Base-by-base conservation (phyloP, 2,797 vertebrate species). In the Neomorphus geoffroyi region DNA sequence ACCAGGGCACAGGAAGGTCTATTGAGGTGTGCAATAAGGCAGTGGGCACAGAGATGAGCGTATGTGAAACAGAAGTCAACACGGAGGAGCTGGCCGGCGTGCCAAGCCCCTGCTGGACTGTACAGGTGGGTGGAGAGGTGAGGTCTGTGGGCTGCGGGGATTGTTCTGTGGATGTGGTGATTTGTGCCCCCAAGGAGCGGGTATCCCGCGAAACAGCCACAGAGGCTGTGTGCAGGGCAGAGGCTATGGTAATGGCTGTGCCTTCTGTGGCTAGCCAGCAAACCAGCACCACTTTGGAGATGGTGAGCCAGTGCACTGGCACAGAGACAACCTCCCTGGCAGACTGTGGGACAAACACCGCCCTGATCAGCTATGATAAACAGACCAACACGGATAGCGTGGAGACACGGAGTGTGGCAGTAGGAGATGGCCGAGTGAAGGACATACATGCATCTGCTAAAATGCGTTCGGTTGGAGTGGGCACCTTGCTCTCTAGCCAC, bases 401-500 rank as follows among this genome's bases (percentile, higher is more conserved):
- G n/a, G 98, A 99, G 91, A 97, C 92, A 8, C 97, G 99, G 71
- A 99, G 98, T 0, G 98, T 99, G 26, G 99, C 98, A 1, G 97
- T 98, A 0, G 99, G 99, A 35, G 99, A 99, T 23, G 99, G 99
- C 32, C 98, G 98, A 2, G 98, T 99, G 72, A 99, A 98, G 97
- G 99, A 99, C 13, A 8, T 97, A 39, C 98, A 96, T 1, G 14
- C 96, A 0, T 95, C 98, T 4, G 81, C 98, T 27, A 99, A 99
- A 96, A 97, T 33, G 0, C 98, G 99, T 30, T 99, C 99, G 0
- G 67, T 99, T 30, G 99, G 98, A 35, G 98, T 99, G 17, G 99
- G 99, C 57, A 99, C 99, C 1, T 73, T 98, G 89, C 97, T 98
- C 7, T 98, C 98, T 1, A 93, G 95, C 70, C 97, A 95, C 23